phyloP scores from a whole-genome alignment of 2,888 invertebrate species.

The Drosophila glabriapex region DNA sequence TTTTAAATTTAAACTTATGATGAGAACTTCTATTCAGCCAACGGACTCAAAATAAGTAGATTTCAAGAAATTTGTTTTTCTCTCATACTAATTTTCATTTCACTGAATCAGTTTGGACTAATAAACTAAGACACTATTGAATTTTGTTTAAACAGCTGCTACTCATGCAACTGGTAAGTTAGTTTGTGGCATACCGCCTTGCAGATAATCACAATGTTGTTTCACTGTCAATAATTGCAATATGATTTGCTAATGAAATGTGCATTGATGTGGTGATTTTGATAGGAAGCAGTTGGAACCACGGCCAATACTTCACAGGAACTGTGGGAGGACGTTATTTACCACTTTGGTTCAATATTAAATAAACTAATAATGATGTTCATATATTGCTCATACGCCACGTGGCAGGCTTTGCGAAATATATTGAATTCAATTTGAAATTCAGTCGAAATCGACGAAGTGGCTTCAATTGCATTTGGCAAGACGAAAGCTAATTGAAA shows the following conservation, averaged over 20 bases:
- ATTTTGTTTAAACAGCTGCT: background rate
- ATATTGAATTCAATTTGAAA: conserved; percentile 24
- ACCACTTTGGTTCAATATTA: conserved; percentile 15
- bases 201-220: background rate
- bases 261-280: background rate
- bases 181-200: background rate
- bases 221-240: conserved; percentile 1
- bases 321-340: background rate
- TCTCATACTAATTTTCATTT: background rate
- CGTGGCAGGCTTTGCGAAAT: background rate
- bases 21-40: background rate
- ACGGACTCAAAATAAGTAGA: background rate
- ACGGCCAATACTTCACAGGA: conserved; percentile 1
- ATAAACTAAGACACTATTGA: no score
- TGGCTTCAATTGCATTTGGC: conserved; percentile 39
- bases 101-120: background rate
- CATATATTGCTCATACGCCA: conserved; percentile 19
- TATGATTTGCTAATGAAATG: background rate
- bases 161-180: background rate
- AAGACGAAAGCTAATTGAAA: conserved; percentile 17
- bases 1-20: background rate
- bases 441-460: conserved; percentile 31
- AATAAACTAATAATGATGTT: conserved; percentile 24
- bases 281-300: background rate
- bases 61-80: background rate